These are phyloP conservation scores for Dysmachus trigonus DNA, from an alignment of 2,888 invertebrate genomes.

Conservation along the genomic window DNA sequence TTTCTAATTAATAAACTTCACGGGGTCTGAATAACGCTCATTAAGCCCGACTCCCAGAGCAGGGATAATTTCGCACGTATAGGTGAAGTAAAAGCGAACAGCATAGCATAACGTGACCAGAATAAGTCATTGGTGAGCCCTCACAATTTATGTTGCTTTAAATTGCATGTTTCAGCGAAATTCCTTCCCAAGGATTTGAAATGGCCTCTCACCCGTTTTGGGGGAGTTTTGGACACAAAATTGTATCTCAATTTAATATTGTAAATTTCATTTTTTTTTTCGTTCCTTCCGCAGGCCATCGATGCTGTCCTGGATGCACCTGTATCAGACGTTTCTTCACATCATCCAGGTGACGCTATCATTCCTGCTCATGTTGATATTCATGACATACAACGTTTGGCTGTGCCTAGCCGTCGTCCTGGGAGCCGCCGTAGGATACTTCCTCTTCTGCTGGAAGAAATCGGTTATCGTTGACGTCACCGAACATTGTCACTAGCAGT, in stretches of 20 bases:
- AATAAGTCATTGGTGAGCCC: neutral
- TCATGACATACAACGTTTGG: conserved; percentile 98
- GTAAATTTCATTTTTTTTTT: neutral
- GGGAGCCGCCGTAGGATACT: conserved; percentile 92
- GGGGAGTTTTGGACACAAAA: neutral
- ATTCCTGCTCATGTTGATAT: conserved; percentile 94
- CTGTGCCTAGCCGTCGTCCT: conserved; percentile 87
- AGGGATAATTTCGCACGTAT: neutral
- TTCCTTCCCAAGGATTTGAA: neutral
- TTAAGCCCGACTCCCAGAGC: neutral
- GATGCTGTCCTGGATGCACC: conserved; percentile 85
- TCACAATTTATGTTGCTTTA: neutral
- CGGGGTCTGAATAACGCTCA: neutral
- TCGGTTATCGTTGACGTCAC: conserved; percentile 92
- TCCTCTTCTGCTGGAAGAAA: conserved; percentile 95
- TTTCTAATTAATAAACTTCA: neutral
- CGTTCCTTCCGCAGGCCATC: conserved; percentile 73
- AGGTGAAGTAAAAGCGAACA: neutral
- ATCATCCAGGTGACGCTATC: conserved; percentile 89
- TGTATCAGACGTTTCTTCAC: conserved; percentile 87
- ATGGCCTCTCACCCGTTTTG: neutral
- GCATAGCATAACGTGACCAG: neutral
- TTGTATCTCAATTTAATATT: neutral
- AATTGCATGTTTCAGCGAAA: neutral
- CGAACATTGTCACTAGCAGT: conserved; percentile 89